Conservation (phyloP, 2,888 invertebrate species). For the Chrysodeixis includens region DNA sequence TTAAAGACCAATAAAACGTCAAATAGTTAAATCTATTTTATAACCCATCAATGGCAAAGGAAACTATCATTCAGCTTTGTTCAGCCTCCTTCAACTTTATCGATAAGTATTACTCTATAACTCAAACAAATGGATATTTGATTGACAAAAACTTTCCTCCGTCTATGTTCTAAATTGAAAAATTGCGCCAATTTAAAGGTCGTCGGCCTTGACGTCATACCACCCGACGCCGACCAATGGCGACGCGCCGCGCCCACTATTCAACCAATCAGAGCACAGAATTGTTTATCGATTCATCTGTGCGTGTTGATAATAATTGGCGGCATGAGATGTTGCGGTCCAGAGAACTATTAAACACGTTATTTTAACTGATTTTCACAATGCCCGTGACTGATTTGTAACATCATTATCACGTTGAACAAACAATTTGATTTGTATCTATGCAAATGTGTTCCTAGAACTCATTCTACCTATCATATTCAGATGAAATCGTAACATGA, state of each 20-base stretch:
- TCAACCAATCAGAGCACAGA: constrained; percentile 70
- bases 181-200: constrained; percentile 79
- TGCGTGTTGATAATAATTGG: constrained; percentile 62
- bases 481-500: constrained; percentile 45
- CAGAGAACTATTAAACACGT: constrained; percentile 43
- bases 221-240: constrained; percentile 69
- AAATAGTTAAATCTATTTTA: not conserved
- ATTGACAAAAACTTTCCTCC: constrained; percentile 58
- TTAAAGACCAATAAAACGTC: not conserved
- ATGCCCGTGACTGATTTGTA: constrained; percentile 27
- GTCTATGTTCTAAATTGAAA: constrained; percentile 74
- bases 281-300: constrained; percentile 74
- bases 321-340: constrained; percentile 51
- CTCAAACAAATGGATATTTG: constrained; percentile 55
- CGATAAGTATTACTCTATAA: constrained; percentile 38
- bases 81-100: constrained; percentile 31
- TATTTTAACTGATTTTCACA: constrained; percentile 40
- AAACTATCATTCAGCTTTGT: constrained; percentile 33
- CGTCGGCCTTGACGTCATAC: constrained; percentile 78
- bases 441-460: constrained; percentile 30
- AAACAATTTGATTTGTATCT: constrained; percentile 41
- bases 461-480: constrained; percentile 5
- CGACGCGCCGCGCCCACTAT: constrained; percentile 68
- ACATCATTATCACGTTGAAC: constrained; percentile 11
- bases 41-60: constrained; percentile 34